Conservation (phyloP, 2,113 vertebrate species). For the Callithrix jacchus region DNA sequence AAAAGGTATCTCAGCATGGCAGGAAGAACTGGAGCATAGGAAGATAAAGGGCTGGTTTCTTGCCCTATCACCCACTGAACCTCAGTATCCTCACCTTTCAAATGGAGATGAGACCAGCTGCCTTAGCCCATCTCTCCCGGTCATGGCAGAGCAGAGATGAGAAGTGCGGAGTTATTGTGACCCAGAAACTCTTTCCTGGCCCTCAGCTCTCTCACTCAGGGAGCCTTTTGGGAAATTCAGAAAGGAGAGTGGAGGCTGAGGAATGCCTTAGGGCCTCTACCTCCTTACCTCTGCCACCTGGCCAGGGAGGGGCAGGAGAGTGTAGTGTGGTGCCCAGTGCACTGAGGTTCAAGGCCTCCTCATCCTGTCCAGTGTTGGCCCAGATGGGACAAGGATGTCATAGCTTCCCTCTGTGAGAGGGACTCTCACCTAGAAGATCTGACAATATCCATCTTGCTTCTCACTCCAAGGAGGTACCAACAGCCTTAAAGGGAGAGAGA, state of each 20-base stretch:
- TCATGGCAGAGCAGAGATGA: neutral
- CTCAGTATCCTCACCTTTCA: neutral
- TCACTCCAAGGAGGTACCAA: neutral
- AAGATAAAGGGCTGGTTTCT: neutral
- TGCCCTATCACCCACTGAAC: neutral
- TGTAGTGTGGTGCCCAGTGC: neutral
- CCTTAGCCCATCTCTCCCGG: neutral
- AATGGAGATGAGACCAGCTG: neutral
- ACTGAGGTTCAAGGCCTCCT: neutral
- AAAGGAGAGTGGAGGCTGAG: neutral
- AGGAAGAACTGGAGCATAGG: neutral
- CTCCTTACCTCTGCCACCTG: neutral
- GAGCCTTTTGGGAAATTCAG: neutral
- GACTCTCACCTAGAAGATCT: neutral
- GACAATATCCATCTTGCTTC: neutral
- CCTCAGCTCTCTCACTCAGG: neutral
- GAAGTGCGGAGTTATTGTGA: neutral
- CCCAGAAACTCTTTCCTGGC: neutral
- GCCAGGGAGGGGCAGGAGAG: neutral
- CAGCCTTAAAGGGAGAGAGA: conserved; percentile 24
- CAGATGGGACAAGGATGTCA: neutral
- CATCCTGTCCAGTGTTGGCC: neutral
- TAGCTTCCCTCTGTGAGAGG: neutral
- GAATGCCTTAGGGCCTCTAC: neutral
- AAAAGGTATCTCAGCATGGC: neutral